Conservation (phyloP, 2,888 invertebrate genomes). For the Altica lythri region DNA sequence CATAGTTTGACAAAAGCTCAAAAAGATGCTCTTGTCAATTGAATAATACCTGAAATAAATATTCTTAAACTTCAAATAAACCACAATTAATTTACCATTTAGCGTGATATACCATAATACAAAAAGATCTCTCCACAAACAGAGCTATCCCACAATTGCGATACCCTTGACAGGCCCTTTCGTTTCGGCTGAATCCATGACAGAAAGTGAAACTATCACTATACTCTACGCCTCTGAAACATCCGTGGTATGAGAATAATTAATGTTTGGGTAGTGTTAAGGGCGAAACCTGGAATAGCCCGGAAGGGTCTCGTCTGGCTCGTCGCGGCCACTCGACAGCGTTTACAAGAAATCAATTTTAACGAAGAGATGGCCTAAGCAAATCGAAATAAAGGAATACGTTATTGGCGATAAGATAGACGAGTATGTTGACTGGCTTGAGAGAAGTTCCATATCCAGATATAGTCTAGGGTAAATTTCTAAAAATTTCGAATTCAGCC, state of each 20-base stretch:
- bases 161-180: conserved; percentile 15
- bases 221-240: conserved; percentile 40
- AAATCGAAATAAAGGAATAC: conserved; percentile 52
- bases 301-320: conserved; percentile 45
- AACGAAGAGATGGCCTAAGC: conserved; percentile 45
- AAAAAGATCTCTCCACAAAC: too few species aligned
- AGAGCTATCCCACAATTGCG: conserved; percentile 8
- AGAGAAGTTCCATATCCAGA: conserved; percentile 38
- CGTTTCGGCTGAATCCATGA: conserved; percentile 3
- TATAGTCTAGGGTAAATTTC: conserved; percentile 19
- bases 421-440: conserved; percentile 51
- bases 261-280: conserved; percentile 53
- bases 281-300: conserved; percentile 43
- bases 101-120: too few species aligned
- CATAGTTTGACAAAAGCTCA: too few species aligned
- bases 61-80: too few species aligned
- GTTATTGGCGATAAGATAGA: conserved; percentile 53
- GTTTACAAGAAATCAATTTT: conserved; percentile 45
- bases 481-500: too few species aligned
- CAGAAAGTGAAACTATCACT: conserved; percentile 24
- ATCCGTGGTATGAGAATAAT: conserved; percentile 52
- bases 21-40: too few species aligned
- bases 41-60: too few species aligned
- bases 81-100: too few species aligned
- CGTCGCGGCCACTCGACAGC: conserved; percentile 47